Evolutionary conservation across 2,797 vertebrate genomes (phyloP), one percentile per base, ranked within the genome.

Genomic region (Naso thynnoides): DNA sequence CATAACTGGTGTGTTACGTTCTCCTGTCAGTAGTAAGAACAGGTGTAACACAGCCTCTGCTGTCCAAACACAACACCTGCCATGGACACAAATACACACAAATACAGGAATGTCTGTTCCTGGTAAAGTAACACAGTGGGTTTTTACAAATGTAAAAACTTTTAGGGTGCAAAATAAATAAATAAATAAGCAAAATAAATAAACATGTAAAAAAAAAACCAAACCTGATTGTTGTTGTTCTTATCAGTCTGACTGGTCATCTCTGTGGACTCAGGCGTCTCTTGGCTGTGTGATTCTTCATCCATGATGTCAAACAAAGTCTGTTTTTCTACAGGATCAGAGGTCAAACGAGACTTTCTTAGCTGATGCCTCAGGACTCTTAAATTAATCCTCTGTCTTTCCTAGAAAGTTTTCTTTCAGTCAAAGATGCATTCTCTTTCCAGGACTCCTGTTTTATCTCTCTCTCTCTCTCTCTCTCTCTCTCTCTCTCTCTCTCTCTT

Each of bases 221-320:
- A 53, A 26, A 92, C 91, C 84, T 89, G 85, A 72, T 82, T 86
- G 59, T 79, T 84, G 62, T 83, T 87, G 60, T 77, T 85, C 13
- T 70, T 79, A 60, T 93, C 90, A 44, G 53, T 81, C 41, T 61
- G 83, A 65, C 21, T 69, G 16, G 36, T 62, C 23, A 36, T 52
- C 36, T 80, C 71, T 19, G 54, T 33, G 15, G 60, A 79, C 8
- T 29, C 74, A 15, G 75, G 55, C 24, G 67, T 54, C 56, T 87
- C 88, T 64, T 82, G 78, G 29, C 36, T 67, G 24, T 67, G 2
- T 3, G 73, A 58, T 72, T 87, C 86, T 75, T 57, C 84, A 24
- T 92, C 89, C 93, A 94, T 92, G 39, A 48, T 82, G 39, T 42
- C 48, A 31, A 57, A 5, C 67, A 41, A 57, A 21, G 54, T 54